Evolutionary conservation across 2,888 invertebrate genomes (phyloP), one percentile per base, ranked within the genome.

Genomic region (Laothoe populi): DNA sequence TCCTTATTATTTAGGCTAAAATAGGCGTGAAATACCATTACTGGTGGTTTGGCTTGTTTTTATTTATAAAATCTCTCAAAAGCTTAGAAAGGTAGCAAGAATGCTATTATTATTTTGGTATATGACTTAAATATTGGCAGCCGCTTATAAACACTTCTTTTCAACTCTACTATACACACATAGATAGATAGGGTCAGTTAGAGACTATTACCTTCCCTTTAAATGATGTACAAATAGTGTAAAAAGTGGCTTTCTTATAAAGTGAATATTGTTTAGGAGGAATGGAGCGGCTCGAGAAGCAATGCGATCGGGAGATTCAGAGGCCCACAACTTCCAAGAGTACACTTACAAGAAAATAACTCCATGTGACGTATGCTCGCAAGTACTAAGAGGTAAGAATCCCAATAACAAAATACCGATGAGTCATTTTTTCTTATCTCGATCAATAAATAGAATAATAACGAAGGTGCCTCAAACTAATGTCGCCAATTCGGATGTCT

Each of bases 311-410:
- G 93, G 93, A 24, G 96, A 96, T 75, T 94, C 94, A 19, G 96
- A 96, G 63, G 95, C 95, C 68, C 98, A 98, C 89, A 96, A 96
- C 84, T 96, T 98, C 93, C 97, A 97, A 89, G 98, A 98, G 88
- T 97, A 98, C 89, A 98, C 98, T 38, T 98, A 98, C 90, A 97
- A 98, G 93, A 98, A 98, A 93, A 98, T 98, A 77, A 98, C 98
- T 53, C 98, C 98, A 31, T 98, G 98, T 88, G 98, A 98, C 88
- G 96, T 97, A 72, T 98, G 98, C 90, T 97, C 97, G 66, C 97
- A 98, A 93, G 97, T 98, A 61, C 94, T 98, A 63, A 94, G 98
- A 94, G 97, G 97, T 97, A 93, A 92, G 90, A 53, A 13, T 59
- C 31, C 46, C 8, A 21, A 11, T 46, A 45, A n/a, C 8, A 19